Percentiles rank a stretch among this genome's conserved stretches.
These are phyloP conservation scores for Drosophila prolongata DNA, from an alignment of 2,888 invertebrate species.

Conservation along the genomic window DNA sequence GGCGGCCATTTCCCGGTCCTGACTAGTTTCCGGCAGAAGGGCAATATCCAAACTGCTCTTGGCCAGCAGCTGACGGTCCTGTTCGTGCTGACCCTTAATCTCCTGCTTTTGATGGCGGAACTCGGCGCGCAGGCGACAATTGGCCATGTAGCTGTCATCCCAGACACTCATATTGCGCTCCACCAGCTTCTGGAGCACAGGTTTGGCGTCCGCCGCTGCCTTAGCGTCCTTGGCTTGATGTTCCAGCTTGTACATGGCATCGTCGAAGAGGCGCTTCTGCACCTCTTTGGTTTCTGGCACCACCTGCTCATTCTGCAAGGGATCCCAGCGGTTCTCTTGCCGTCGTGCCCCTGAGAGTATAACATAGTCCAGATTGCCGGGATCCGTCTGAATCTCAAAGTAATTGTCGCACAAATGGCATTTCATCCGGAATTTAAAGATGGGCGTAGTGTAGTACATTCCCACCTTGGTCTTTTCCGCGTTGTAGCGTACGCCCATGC, in stretches of 20 bases:
- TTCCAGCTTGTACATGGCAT: slow-evolving; percentile 99
- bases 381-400: slow-evolving; percentile 99
- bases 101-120: slow-evolving; percentile 92
- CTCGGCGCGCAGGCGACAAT: slow-evolving; percentile 91
- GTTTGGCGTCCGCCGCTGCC: slow-evolving; percentile 89
- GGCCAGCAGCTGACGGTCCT: slow-evolving; percentile 89
- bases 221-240: slow-evolving; percentile 93
- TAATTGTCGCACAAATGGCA: slow-evolving; percentile 98
- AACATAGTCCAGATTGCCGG: slow-evolving; percentile 98
- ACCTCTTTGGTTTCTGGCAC: slow-evolving; percentile 96
- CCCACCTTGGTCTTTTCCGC: slow-evolving; percentile 96
- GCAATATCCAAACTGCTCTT: slow-evolving; percentile 91
- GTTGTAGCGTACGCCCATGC: slow-evolving; percentile 99
- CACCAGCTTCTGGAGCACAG: slow-evolving; percentile 90
- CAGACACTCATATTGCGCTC: slow-evolving; percentile 92
- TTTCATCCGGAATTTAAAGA: slow-evolving; percentile 99
- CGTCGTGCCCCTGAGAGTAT: slow-evolving; percentile 97
- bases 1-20: slow-evolving; percentile 92
- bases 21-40: slow-evolving; percentile 91
- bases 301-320: slow-evolving; percentile 96
- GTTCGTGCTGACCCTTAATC: slow-evolving; percentile 88
- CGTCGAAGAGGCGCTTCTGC: slow-evolving; percentile 94
- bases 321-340: slow-evolving; percentile 99
- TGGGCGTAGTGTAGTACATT: slow-evolving; percentile 98
- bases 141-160: slow-evolving; percentile 97